Conservation (phyloP, 37 sponge, comb jelly and placozoan species). For the Beroe forskalii region DNA sequence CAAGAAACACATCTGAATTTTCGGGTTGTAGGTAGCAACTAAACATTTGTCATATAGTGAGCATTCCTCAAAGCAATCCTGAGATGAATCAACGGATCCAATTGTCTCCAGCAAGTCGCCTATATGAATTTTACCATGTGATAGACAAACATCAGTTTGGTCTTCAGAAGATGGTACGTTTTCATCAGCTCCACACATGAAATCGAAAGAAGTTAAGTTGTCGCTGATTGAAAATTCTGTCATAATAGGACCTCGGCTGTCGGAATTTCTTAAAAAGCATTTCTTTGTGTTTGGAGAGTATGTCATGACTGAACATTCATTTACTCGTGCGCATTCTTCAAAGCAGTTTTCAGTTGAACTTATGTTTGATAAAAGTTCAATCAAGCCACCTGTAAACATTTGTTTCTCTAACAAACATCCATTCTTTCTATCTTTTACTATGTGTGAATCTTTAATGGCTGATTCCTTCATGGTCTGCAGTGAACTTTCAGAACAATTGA, state of each 20-base stretch:
- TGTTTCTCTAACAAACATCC: not conserved
- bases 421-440: not conserved
- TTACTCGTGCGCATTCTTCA: not conserved
- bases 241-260: not conserved
- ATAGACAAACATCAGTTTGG: not conserved
- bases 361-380: not conserved
- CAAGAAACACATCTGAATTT: not conserved
- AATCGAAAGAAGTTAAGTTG: not conserved
- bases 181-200: not conserved
- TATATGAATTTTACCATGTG: not conserved
- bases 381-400: slow-evolving; percentile 21
- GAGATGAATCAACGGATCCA: not conserved
- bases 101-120: not conserved
- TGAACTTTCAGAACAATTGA: not conserved
- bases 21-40: slow-evolving; percentile 4
- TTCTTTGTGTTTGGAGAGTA: not conserved
- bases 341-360: not conserved
- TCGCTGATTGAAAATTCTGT: not conserved
- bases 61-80: slow-evolving; percentile 12
- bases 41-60: not conserved
- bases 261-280: not conserved
- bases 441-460: not conserved
- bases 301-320: not conserved
- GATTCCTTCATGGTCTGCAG: not conserved
- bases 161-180: not conserved